phyloP scores from a whole-genome alignment of 92 coral and sea anemone genomes.

The Hydrozoanthus gracilis region DNA sequence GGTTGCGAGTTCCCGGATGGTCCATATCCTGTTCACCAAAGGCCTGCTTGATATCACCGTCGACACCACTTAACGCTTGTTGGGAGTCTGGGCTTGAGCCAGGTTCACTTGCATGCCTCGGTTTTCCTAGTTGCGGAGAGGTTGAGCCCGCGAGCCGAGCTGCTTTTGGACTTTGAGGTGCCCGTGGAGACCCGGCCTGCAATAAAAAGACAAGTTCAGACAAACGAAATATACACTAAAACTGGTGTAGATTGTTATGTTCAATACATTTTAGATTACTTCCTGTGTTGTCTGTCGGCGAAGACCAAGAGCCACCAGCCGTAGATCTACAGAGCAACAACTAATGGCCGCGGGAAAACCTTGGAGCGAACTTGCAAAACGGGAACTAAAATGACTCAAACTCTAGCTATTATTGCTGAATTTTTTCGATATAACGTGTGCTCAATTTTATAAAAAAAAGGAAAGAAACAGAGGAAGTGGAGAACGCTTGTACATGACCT shows the following conservation, averaged over 20 bases:
- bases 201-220: background rate
- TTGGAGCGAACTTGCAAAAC: no score
- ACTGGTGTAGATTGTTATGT: background rate
- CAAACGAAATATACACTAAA: background rate
- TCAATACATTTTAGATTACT: no score
- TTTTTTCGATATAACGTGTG: no score
- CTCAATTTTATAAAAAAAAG: no score
- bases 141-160: slow-evolving; percentile 58
- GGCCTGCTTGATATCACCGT: slow-evolving; percentile 88
- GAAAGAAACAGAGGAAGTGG: no score
- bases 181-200: slow-evolving; percentile 96
- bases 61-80: slow-evolving; percentile 81
- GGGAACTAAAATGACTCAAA: no score
- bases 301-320: no score
- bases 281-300: no score
- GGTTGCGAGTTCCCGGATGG: slow-evolving; percentile 72
- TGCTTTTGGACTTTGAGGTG: slow-evolving; percentile 81
- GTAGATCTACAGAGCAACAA: no score
- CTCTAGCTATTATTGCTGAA: no score
- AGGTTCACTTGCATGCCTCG: slow-evolving; percentile 60
- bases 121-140: slow-evolving; percentile 58
- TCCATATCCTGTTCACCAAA: slow-evolving; percentile 73
- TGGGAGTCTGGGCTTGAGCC: slow-evolving; percentile 72
- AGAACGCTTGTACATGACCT: no score
- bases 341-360: no score